phyloP scores from a whole-genome alignment of 1,140 invertebrate species.

The Cyclargus thomasi region DNA sequence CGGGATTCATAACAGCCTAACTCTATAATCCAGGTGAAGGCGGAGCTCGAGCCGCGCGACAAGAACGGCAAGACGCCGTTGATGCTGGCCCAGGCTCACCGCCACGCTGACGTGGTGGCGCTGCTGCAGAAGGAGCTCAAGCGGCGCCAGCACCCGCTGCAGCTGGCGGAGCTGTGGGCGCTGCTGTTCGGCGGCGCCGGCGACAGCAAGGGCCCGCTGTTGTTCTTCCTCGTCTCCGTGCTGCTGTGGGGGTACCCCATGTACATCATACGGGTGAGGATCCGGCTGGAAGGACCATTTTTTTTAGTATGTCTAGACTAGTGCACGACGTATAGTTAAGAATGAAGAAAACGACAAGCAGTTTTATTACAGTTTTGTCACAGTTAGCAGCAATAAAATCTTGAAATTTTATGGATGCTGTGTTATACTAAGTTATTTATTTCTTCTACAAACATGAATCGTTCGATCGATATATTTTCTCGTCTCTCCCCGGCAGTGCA shows the following conservation, averaged over 20 bases:
- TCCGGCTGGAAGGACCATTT: too few relatives aligned
- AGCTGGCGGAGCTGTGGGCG: slow-evolving; percentile 91
- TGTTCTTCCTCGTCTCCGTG: slow-evolving; percentile 90
- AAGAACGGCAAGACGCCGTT: slow-evolving; percentile 94
- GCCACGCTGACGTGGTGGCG: slow-evolving; percentile 88
- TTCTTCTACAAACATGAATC: too few relatives aligned
- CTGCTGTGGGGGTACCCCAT: slow-evolving; percentile 94
- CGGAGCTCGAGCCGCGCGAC: slow-evolving; percentile 88
- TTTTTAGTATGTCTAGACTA: too few relatives aligned
- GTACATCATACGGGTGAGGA: slow-evolving; percentile 87
- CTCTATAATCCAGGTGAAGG: slow-evolving; percentile 79
- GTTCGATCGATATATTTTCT: neutral
- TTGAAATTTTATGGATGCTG: too few relatives aligned
- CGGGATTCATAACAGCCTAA: too few relatives aligned
- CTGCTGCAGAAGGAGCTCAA: slow-evolving; percentile 88
- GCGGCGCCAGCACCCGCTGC: slow-evolving; percentile 86
- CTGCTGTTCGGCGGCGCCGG: slow-evolving; percentile 92
- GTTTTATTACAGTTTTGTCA: too few relatives aligned
- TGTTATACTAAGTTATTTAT: too few relatives aligned
- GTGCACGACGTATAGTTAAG: too few relatives aligned
- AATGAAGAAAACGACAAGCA: too few relatives aligned
- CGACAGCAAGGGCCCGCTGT: slow-evolving; percentile 89
- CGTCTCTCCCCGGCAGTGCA: slow-evolving; percentile 77
- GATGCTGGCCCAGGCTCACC: slow-evolving; percentile 89
- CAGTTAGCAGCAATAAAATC: too few relatives aligned